A percentile compares a stretch with the other conserved stretches of the same genome.
phyloP scores from a whole-genome alignment of 2,888 invertebrate genomes.

The Cosmia pyralina region DNA sequence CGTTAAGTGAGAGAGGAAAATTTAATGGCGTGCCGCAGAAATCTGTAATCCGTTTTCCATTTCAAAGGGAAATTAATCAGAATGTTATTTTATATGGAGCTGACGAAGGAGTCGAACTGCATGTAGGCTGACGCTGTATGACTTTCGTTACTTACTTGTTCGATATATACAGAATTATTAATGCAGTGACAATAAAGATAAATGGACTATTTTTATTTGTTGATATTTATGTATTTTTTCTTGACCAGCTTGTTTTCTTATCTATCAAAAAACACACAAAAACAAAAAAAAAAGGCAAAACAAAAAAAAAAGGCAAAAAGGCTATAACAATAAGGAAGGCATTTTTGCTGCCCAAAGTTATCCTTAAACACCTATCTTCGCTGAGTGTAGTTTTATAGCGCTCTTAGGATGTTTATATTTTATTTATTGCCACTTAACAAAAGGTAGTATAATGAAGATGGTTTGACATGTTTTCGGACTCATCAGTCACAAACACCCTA shows the following conservation, averaged over 20 bases:
- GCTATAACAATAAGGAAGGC: constrained; percentile 27
- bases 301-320: too few species aligned
- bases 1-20: constrained; percentile 39
- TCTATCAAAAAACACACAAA: too few species aligned
- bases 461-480: constrained; percentile 26
- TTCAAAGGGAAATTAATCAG: constrained; percentile 39
- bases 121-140: neutral
- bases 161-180: neutral
- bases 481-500: constrained; percentile 32
- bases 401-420: constrained; percentile 44
- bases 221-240: neutral
- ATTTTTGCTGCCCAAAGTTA: constrained; percentile 37
- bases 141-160: neutral
- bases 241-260: neutral
- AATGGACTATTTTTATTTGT: neutral
- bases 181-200: neutral
- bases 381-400: constrained; percentile 55
- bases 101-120: constrained; percentile 1
- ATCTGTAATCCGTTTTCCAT: constrained; percentile 50
- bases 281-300: too few species aligned
- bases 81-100: constrained; percentile 27
- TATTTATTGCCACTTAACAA: constrained; percentile 48
- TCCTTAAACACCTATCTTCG: constrained; percentile 47
- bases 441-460: constrained; percentile 45
- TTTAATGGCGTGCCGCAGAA: constrained; percentile 50